Conservation (phyloP, 2,888 invertebrate species). For the Ichneumoninae sp. region DNA sequence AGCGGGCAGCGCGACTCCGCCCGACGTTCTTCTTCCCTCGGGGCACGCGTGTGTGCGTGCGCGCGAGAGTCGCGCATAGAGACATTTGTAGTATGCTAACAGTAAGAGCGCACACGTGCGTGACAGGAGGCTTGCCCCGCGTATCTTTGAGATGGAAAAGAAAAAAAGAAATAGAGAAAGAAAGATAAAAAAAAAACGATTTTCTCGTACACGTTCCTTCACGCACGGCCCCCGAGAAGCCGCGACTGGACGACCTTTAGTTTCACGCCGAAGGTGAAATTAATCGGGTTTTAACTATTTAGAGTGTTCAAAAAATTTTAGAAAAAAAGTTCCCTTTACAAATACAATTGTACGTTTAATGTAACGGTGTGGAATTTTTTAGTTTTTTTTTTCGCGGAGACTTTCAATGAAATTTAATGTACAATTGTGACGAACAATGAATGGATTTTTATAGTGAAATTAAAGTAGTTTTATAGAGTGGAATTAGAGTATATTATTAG, state of each 20-base stretch:
- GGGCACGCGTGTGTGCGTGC: slow-evolving; percentile 4
- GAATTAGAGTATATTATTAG: too few relatives aligned
- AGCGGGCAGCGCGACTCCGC: slow-evolving; percentile 10
- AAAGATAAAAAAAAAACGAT: slow-evolving; percentile 32
- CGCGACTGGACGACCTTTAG: slow-evolving; percentile 8
- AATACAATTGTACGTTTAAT: too few relatives aligned
- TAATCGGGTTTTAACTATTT: not conserved
- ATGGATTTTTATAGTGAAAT: too few relatives aligned
- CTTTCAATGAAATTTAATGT: too few relatives aligned
- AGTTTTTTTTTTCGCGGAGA: too few relatives aligned
- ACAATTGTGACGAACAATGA: too few relatives aligned
- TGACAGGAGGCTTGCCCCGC: slow-evolving; percentile 68
- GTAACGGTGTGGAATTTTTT: too few relatives aligned
- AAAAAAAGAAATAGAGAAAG: slow-evolving; percentile 2
- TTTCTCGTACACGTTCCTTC: slow-evolving; percentile 26
- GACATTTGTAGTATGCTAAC: slow-evolving; percentile 62
- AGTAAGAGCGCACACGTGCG: slow-evolving; percentile 63
- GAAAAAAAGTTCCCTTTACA: too few relatives aligned
- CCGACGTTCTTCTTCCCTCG: slow-evolving; percentile 14
- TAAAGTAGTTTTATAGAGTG: too few relatives aligned
- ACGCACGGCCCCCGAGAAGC: not conserved
- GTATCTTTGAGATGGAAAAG: slow-evolving; percentile 45
- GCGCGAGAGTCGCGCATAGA: slow-evolving; percentile 19
- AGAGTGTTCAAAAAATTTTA: too few relatives aligned
- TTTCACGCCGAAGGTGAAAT: slow-evolving; percentile 25